Evolutionary conservation across 1,140 invertebrate genomes (phyloP), one percentile per base, ranked within the genome.

Genomic region (Microplitis mediator): DNA sequence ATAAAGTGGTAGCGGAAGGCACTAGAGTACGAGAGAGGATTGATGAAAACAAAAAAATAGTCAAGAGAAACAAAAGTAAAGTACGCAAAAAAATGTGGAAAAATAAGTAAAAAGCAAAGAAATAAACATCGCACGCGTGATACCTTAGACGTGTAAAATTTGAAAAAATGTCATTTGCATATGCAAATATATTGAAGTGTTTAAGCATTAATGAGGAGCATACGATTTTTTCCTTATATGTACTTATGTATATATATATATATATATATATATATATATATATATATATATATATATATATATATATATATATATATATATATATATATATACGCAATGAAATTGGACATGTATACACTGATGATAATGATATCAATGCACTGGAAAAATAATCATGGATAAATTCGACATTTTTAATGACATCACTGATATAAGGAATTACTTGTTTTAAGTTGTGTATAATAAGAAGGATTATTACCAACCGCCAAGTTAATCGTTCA

Each of bases 101-200:
- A 39, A 32, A 51, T 34, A 51, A 65, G n/a, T n/a, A n/a, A 62
- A 54, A 72, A 50, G 51, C 64, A 54, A 65, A 51, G n/a, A n/a
- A n/a, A n/a, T n/a, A n/a, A n/a, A n/a, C n/a, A n/a, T 58, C 64
- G 54, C n/a, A 51, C 36, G 32, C n/a, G n/a, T n/a, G n/a, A n/a
- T n/a, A n/a, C n/a, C n/a, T n/a, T n/a, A n/a, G n/a, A n/a, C n/a
- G 39, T 67, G 66, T 14, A 68, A 71, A 69, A 69, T 75, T 75
- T 71, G 69, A 68, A 75, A 75, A 75, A n/a, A n/a, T 71, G 39
- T 9, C 14, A 74, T 76, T 74, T 75, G 71, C 75, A 76, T 76
- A 76, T 71, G 75, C 75, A 76, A 76, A 76, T 76, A 76, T 61
- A 54, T 63, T 65, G 56, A 66, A 72, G 72, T 66, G 66, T 76